Conservation (phyloP, 1,140 invertebrate species). For the Bombus confusus region DNA sequence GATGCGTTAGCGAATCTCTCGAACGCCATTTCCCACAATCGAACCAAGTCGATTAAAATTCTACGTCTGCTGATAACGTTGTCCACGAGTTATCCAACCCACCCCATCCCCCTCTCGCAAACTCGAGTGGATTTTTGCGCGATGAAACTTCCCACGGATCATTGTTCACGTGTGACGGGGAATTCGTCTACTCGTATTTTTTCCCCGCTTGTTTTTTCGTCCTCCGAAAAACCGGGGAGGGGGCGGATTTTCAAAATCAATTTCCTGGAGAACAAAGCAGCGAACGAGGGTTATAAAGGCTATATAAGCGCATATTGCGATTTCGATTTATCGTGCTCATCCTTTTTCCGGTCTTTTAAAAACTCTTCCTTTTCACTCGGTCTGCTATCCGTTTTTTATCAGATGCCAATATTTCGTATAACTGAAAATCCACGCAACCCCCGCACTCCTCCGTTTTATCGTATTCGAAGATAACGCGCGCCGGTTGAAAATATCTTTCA, state of each 20-base stretch:
- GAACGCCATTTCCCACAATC: conserved; percentile 33
- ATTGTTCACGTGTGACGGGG: not conserved
- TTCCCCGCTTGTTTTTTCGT: not conserved
- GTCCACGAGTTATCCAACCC: not conserved
- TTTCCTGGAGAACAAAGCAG: conserved; percentile 28
- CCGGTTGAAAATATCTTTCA: not conserved
- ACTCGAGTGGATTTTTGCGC: not conserved
- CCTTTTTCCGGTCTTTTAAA: conserved; percentile 17
- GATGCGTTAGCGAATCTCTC: conserved; percentile 29
- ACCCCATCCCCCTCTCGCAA: not conserved
- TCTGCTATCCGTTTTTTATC: not conserved
- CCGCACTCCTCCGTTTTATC: not conserved
- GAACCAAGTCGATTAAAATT: conserved; percentile 39
- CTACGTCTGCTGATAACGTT: not conserved
- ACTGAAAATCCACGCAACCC: not conserved
- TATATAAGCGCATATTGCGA: not conserved
- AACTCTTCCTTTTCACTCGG: not conserved
- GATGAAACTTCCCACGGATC: not conserved
- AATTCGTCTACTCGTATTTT: not conserved
- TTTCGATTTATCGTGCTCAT: conserved; percentile 8
- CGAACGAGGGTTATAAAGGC: not conserved
- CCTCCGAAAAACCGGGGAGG: not conserved
- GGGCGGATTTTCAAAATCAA: conserved; percentile 25
- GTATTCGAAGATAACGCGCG: not conserved
- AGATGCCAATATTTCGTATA: not conserved